Base-by-base conservation (phyloP, 2,888 invertebrate genomes). In the Melipona beecheii region DNA sequence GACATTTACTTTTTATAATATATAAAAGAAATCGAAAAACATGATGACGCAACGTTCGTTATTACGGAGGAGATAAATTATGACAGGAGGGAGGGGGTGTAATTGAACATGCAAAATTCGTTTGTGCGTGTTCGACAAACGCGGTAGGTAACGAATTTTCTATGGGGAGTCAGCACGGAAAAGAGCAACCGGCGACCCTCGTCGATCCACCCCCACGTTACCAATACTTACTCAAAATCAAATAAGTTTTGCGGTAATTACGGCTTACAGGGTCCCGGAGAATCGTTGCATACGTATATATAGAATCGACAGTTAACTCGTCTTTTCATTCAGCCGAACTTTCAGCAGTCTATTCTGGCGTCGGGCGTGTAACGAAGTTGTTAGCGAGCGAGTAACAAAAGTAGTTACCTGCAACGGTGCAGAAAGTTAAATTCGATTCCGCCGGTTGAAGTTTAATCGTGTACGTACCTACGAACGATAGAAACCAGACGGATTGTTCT, bases 381-480 rank as follows among this genome's bases (percentile, higher is more conserved):
- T 89, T 88, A 87, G 90, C 79, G 90, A 90, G 86, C 78, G 86
- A 87, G 89, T 85, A 90, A 92, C 91, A 92, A 92, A 92, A 93
- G 92, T 93, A 92, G 90, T 93, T 93, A 92, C 91, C 89, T 78
- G 79, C 76, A 69, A 81, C 83, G 83, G 78, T 68, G 89, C 85
- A 74, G 89, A 92, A 93, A 93, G 92, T 93, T 93, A 92, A 93
- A 93, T 93, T 93, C 90, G 92, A 93, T 93, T 91, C 43, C 91
- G 86, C 86, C 87, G 87, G 90, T 88, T 89, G 92, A 93, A 93
- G 92, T 93, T 93, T 92, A 92, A 93, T 93, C 92, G 93, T 86
- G 91, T 91, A 90, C 91, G 92, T 89, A 90, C 78, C 80, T 84
- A 43, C 66, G 73, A 83, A 76, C 43, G 87, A 77, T 76, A 58